Percentiles rank a stretch among this genome's conserved stretches.
These are phyloP conservation scores for Cynopterus brachyotis DNA, from an alignment of 2,113 vertebrate genomes.

Conservation along the genomic window DNA sequence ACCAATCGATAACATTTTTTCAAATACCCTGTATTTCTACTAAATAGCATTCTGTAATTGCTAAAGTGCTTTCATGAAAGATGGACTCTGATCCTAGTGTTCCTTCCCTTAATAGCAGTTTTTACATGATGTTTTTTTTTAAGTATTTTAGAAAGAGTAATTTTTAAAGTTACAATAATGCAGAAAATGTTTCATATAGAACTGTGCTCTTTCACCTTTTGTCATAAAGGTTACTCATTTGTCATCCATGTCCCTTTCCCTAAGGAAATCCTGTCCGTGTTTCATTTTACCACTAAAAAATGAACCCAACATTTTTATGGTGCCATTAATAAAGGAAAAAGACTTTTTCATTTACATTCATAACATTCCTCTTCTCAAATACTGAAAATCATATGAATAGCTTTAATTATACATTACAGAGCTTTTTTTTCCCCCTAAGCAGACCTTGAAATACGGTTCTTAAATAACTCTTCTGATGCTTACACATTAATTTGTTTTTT, in stretches of 20 bases:
- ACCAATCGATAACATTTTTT: not conserved
- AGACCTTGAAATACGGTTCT: conserved; percentile 57
- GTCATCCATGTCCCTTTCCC: conserved; percentile 29
- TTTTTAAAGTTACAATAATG: conserved; percentile 37
- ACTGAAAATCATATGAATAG: conserved; percentile 64
- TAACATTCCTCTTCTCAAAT: conserved; percentile 53
- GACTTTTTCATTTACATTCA: conserved; percentile 68
- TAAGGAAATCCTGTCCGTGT: conserved; percentile 45
- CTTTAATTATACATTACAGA: conserved; percentile 69
- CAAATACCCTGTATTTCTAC: not conserved
- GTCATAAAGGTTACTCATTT: conserved; percentile 24
- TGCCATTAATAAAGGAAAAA: conserved; percentile 33
- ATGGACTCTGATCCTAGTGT: not conserved
- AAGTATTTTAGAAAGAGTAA: conserved; percentile 6
- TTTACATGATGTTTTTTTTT: not conserved
- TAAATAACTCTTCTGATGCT: conserved; percentile 67
- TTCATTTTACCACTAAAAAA: conserved; percentile 40
- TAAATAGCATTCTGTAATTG: not conserved
- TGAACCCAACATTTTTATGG: conserved; percentile 53
- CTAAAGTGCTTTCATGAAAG: not conserved
- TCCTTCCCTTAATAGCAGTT: not conserved
- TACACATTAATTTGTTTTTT: conserved; percentile 65
- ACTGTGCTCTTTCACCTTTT: conserved; percentile 54
- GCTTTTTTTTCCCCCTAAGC: not conserved
- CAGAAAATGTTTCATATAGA: not conserved